Evolutionary conservation across 2,888 invertebrate genomes (phyloP).

Genomic region (Ichneumoninae sp.): DNA sequence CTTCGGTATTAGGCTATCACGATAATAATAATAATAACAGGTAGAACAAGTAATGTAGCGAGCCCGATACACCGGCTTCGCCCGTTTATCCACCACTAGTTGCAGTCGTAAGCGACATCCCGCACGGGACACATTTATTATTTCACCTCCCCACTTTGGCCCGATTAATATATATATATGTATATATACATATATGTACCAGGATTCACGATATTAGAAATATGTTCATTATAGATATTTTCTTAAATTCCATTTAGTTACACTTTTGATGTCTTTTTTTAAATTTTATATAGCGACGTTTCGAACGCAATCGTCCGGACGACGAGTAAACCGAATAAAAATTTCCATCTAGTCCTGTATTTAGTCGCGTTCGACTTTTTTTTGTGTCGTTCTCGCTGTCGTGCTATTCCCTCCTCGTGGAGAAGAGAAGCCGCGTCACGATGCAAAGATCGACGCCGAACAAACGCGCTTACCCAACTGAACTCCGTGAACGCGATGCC

Average conservation of each 20-base stretch:
- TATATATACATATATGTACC: neutral
- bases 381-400: constrained; percentile 5
- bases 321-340: neutral
- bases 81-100: constrained; percentile 62
- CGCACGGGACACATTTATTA: constrained; percentile 40
- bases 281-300: neutral
- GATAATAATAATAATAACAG: constrained; percentile 24
- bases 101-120: constrained; percentile 58
- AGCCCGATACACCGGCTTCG: constrained; percentile 39
- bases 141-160: constrained; percentile 24
- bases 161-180: neutral
- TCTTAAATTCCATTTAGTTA: neutral
- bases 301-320: neutral
- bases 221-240: neutral
- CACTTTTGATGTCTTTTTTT: neutral
- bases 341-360: neutral
- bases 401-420: constrained; percentile 14
- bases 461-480: constrained; percentile 75
- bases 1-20: constrained; percentile 16
- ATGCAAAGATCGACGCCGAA: constrained; percentile 66
- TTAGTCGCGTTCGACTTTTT: neutral
- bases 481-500: constrained; percentile 71
- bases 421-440: constrained; percentile 29
- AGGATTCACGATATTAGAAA: neutral
- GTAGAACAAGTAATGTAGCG: constrained; percentile 13